phyloP scores from a whole-genome alignment of 2,113 vertebrate species.

The Chelonoidis abingdonii region DNA sequence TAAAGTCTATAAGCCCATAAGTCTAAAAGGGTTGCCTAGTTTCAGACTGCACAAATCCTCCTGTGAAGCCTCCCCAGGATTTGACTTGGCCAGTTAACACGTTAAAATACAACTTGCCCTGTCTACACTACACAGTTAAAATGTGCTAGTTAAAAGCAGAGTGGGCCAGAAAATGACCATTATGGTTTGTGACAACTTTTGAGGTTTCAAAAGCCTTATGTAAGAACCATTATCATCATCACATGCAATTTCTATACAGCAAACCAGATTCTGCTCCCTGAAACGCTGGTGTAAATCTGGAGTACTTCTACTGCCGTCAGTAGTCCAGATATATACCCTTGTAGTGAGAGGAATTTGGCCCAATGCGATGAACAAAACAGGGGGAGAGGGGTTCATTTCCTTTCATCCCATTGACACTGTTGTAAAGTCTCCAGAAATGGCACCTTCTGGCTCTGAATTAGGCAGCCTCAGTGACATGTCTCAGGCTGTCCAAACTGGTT shows the following conservation, averaged over 20 bases:
- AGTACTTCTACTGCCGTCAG: neutral
- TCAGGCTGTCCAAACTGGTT: constrained; percentile 74
- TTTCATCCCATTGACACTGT: constrained; percentile 55
- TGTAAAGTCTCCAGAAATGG: constrained; percentile 59
- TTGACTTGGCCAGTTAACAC: neutral
- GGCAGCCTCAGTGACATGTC: constrained; percentile 52
- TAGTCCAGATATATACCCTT: neutral
- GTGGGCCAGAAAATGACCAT: neutral
- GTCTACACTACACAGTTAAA: constrained; percentile 12
- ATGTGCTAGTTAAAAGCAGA: constrained; percentile 7
- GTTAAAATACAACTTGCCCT: constrained; percentile 16
- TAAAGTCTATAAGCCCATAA: neutral
- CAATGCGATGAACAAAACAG: constrained; percentile 17
- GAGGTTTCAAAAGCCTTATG: constrained; percentile 1
- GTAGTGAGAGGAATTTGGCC: neutral
- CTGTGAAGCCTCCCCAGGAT: neutral
- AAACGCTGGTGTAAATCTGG: neutral
- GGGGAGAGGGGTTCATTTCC: constrained; percentile 56
- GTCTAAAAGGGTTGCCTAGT: neutral
- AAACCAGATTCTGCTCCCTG: neutral
- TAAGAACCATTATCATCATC: neutral
- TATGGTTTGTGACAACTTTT: neutral
- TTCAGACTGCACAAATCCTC: constrained; percentile 3
- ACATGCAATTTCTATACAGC: neutral
- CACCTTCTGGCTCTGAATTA: constrained; percentile 63